Evolutionary conservation across 37 sponge, comb jelly and placozoan genomes (phyloP), one percentile per base, ranked within the genome.

Genomic region (Spongilla lacustris): DNA sequence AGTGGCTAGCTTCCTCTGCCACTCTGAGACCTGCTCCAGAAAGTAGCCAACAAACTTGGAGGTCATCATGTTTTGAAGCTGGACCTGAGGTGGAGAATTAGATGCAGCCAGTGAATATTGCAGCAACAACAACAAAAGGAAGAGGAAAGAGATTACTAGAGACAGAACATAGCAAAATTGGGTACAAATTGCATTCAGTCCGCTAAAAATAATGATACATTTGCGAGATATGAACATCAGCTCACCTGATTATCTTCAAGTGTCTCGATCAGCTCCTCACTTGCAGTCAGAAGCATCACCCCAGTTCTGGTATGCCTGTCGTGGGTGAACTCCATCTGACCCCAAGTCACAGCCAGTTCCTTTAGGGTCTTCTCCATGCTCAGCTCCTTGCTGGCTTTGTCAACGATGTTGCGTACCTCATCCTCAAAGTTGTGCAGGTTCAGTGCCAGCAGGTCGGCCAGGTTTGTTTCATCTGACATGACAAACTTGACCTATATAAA

Each of bases 361-460:
- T 89, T 92, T 50, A 95, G 80, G n/a, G 96, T 90, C 91, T 99
- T 97, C 90, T 99, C 99, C 99, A 99, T 99, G 84, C 92, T 97
- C 77, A 97, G 84, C 68, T 99, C 99, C 82, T 99, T 99, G 78
- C 89, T 97, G 11, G 99, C 95, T 80, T 97, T 99, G 91, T 99
- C 99, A 0, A 99, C 99, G 58, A 99, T 99, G 82, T 90, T 92
- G 11, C 96, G 82, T 13, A 99, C 99, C 66, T 99, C 99, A 89
- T 99, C 99, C 74, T 99, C 99, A 91, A 97, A 97, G 21, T 94
- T 92, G 88, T 99, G 99, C 68, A 99, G 90, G 70, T 99, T 99
- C 50, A 99, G 95, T 19, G 92, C 91, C 67, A 99, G 88, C 73
- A 99, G 85, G 66, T 99, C 99, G 27, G 94, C 90, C 68, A 99